Evolutionary conservation across 2,797 vertebrate species (phyloP).

Genomic region (Darevskia nairensis): DNA sequence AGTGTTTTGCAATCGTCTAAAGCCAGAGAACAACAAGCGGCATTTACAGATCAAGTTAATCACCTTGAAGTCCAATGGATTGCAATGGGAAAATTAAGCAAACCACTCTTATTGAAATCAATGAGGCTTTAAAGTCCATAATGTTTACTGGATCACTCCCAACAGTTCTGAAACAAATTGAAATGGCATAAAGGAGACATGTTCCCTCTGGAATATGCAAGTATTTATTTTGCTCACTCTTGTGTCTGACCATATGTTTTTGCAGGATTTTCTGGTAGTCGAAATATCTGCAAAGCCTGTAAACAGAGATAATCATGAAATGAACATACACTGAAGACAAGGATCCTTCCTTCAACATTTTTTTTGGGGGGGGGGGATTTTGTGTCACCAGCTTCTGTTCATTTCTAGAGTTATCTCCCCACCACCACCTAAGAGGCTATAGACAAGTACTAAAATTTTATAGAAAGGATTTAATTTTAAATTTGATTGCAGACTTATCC

Average conservation of each 20-base stretch:
- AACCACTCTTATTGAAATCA: neutral
- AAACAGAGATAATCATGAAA: neutral
- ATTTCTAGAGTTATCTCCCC: neutral
- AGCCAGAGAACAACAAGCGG: neutral
- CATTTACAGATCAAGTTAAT: neutral
- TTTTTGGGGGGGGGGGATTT: neutral
- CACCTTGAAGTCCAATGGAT: neutral
- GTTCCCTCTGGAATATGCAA: neutral
- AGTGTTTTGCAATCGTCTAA: neutral
- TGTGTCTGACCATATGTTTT: neutral
- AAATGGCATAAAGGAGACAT: neutral
- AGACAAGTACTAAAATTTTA: slow-evolving; percentile 25
- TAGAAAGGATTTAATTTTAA: slow-evolving; percentile 18
- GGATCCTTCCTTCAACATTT: neutral
- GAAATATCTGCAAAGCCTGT: neutral
- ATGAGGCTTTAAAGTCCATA: neutral
- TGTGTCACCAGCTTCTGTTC: neutral
- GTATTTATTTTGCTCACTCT: neutral
- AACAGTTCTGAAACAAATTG: neutral
- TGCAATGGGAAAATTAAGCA: neutral
- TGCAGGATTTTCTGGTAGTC: neutral
- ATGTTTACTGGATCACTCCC: neutral
- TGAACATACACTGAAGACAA: neutral
- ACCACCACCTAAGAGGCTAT: slow-evolving; percentile 12
- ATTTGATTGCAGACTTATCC: neutral